Conservation (phyloP, 2,888 invertebrate genomes). For the Caradrina kadenii region DNA sequence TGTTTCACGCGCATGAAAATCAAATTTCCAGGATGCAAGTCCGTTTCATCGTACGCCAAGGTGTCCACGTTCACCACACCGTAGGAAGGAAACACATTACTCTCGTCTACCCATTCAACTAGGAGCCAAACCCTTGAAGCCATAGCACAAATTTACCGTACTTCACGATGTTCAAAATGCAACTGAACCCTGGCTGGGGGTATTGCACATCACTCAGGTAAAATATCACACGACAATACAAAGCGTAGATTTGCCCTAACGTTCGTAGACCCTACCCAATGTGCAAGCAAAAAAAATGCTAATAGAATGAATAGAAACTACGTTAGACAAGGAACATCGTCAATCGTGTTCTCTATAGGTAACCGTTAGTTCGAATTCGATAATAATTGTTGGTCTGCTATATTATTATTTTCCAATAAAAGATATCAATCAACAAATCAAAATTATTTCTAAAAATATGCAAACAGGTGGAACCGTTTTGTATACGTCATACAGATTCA, state of each 20-base stretch:
- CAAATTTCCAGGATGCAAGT: constrained; percentile 72
- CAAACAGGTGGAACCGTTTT: not conserved
- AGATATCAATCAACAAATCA: not conserved
- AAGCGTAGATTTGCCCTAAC: constrained; percentile 59
- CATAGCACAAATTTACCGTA: constrained; percentile 66
- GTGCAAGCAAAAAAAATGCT: constrained; percentile 53
- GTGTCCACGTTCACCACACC: constrained; percentile 73
- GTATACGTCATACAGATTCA: not conserved
- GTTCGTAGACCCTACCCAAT: constrained; percentile 58
- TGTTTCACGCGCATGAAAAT: constrained; percentile 69
- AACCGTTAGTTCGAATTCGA: constrained; percentile 24
- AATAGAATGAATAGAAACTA: constrained; percentile 50
- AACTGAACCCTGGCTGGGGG: constrained; percentile 43
- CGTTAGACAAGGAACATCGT: constrained; percentile 19
- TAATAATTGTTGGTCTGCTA: not conserved
- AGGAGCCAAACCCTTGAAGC: constrained; percentile 76
- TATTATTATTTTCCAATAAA: not conserved
- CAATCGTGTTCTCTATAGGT: not conserved
- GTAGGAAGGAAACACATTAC: constrained; percentile 73
- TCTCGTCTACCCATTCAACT: constrained; percentile 80
- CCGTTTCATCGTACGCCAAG: constrained; percentile 64
- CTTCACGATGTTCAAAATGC: constrained; percentile 51
- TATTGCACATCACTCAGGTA: constrained; percentile 63
- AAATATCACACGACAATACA: constrained; percentile 62
- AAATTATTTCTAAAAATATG: not conserved